These are phyloP conservation scores for Chrysomela aeneicollis DNA, from an alignment of 2,888 invertebrate species.

Conservation along the genomic window DNA sequence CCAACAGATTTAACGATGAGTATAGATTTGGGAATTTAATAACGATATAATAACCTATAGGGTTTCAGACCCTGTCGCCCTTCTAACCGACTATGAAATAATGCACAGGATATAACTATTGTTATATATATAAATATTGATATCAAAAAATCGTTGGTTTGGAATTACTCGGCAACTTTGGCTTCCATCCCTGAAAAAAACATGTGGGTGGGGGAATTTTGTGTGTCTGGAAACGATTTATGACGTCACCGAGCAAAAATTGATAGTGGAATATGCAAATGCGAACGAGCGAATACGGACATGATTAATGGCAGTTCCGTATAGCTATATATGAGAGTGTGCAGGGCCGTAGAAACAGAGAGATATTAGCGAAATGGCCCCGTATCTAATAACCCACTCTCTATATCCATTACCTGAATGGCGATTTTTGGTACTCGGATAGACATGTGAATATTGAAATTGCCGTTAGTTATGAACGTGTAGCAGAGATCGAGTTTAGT, in stretches of 20 bases:
- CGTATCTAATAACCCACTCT: not conserved
- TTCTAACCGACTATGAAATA: no score
- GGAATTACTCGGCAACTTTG: no score
- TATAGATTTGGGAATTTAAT: no score
- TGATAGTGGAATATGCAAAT: slow-evolving; percentile 56
- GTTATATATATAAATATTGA: no score
- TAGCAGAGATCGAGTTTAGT: not conserved
- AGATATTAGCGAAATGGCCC: slow-evolving; percentile 7
- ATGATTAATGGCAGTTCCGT: slow-evolving; percentile 48
- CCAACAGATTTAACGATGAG: no score
- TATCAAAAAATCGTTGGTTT: no score
- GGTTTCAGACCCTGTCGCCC: no score
- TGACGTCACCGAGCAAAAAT: slow-evolving; percentile 53
- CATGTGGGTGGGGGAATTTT: not conserved
- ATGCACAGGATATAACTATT: no score
- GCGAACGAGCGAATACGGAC: slow-evolving; percentile 46
- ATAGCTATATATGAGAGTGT: not conserved
- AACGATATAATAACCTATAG: no score
- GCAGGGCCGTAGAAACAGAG: slow-evolving; percentile 14
- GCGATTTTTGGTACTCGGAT: not conserved
- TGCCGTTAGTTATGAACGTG: not conserved
- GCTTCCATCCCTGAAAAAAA: not conserved
- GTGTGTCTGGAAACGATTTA: not conserved
- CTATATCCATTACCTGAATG: slow-evolving; percentile 1
- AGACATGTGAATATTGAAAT: not conserved